Percentiles rank a stretch among this genome's conserved stretches.
Conservation (phyloP, 2,888 invertebrate species). For the Perithous albicinctus region DNA sequence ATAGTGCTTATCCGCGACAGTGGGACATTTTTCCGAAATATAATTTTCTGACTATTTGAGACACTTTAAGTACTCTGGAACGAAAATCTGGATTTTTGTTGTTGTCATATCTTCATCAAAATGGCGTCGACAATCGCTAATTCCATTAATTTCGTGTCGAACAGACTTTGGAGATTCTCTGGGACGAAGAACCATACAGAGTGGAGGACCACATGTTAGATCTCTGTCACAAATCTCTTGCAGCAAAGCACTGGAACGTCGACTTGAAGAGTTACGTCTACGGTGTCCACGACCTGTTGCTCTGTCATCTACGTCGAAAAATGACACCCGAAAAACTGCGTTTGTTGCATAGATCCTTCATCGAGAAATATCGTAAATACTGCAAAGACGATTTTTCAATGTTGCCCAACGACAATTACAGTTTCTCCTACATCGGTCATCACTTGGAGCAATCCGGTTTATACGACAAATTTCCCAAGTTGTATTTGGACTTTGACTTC, state of each 20-base stretch:
- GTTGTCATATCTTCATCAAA: too few species aligned
- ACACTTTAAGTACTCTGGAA: too few species aligned
- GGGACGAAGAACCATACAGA: constrained; percentile 82
- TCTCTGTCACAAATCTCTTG: constrained; percentile 89
- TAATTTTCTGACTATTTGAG: too few species aligned
- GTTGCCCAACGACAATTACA: constrained; percentile 90
- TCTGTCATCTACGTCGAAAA: constrained; percentile 87
- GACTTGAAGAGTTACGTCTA: constrained; percentile 88
- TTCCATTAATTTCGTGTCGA: constrained; percentile 61
- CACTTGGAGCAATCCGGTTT: constrained; percentile 88
- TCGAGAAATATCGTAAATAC: constrained; percentile 87
- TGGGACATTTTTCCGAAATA: too few species aligned
- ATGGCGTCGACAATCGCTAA: neutral
- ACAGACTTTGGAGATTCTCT: constrained; percentile 86
- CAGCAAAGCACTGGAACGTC: constrained; percentile 88
- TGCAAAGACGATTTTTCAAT: constrained; percentile 86
- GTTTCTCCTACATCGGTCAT: constrained; percentile 90
- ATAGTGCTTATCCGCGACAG: too few species aligned
- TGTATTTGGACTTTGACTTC: constrained; percentile 90
- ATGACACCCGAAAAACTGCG: constrained; percentile 83
- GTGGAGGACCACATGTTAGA: constrained; percentile 88
- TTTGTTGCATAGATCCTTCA: constrained; percentile 87
- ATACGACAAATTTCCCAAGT: constrained; percentile 86
- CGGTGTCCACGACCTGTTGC: constrained; percentile 89
- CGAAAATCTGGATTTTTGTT: too few species aligned